Base-by-base conservation (phyloP, 2,113 vertebrate species). In the Pygoscelis antarcticus region DNA sequence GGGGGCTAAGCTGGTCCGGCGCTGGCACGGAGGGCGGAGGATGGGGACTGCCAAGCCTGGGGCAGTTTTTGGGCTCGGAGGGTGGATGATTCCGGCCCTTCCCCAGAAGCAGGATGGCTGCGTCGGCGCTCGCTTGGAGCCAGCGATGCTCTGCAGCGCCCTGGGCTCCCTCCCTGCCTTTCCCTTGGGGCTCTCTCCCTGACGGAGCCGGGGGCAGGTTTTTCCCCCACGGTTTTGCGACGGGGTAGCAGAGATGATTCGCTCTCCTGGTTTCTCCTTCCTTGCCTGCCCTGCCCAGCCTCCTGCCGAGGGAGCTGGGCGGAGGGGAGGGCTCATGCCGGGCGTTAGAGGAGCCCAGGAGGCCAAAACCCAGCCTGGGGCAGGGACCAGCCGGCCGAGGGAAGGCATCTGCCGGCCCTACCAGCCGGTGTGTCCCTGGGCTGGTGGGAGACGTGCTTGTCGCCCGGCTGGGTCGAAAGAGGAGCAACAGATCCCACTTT, bases 301-400 rank as follows among this genome's bases (percentile, higher is more conserved):
- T 9, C 2, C 0, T 13, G 13, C 51, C 2, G 3, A 36, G 30
- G n/a, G 14, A 27, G 34, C 16, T 9, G 54, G 29, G 42, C 0
- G 0, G 16, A 49, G 27, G 52, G n/a, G 9, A 64, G 34, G 8
- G 51, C 14, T 88, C 6, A 4, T 4, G 23, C 34, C 0, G 14
- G 71, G 11, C 3, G 0, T 29, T 15, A n/a, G 57, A 61, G 46
- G 30, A 90, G 40, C 36, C 15, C 11, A 4, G 52, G 57, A 61
- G n/a, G 30, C n/a, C 71, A 86, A 83, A 93, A 16, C 42, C 46
- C 85, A 55, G 29, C n/a, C 47, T 20, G 47, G 1, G 23, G 32
- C 58, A 65, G 75, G 44, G 49, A 74, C 22, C 62, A 18, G n/a
- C 27, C 1, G 3, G 32, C 32, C 2, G 0, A 72, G n/a, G 36